Percentiles rank a stretch among this genome's conserved stretches.
Evolutionary conservation across 1,140 invertebrate species (phyloP).

Genomic region (Chlorops oryzae): DNA sequence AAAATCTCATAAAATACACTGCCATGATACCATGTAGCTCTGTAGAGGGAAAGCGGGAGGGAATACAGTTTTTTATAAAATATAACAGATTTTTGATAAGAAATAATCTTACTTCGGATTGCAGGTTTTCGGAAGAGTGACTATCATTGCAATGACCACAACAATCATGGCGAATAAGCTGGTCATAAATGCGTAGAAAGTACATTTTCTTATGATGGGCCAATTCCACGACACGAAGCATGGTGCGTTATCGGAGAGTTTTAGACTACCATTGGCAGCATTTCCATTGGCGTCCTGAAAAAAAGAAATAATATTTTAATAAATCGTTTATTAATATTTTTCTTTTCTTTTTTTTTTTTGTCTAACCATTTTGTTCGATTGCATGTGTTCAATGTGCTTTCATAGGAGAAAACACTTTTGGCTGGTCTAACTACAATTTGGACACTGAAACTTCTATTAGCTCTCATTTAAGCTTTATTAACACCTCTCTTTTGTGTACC

Average conservation of each 20-base stretch:
- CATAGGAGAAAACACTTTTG: too few species aligned
- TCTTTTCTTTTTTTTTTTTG: too few species aligned
- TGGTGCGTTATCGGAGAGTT: slow-evolving; percentile 38
- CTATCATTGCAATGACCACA: slow-evolving; percentile 63
- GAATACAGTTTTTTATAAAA: too few species aligned
- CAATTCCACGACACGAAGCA: slow-evolving; percentile 75
- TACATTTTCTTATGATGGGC: slow-evolving; percentile 64
- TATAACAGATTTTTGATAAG: neutral
- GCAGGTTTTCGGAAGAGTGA: slow-evolving; percentile 63
- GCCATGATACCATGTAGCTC: slow-evolving; percentile 70
- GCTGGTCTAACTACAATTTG: too few species aligned
- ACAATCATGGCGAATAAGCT: slow-evolving; percentile 61
- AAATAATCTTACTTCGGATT: slow-evolving; percentile 52
- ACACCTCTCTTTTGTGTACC: too few species aligned
- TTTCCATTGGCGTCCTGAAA: slow-evolving; percentile 51
- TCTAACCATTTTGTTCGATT: too few species aligned
- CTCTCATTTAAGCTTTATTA: too few species aligned
- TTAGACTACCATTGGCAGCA: slow-evolving; percentile 51
- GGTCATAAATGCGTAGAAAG: slow-evolving; percentile 65
- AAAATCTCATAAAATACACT: slow-evolving; percentile 77
- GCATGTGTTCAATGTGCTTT: too few species aligned
- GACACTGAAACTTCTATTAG: too few species aligned
- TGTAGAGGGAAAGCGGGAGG: slow-evolving; percentile 30
- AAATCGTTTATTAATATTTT: neutral
- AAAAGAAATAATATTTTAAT: neutral